These are phyloP conservation scores for Lophura nycthemera DNA, from an alignment of 2,113 vertebrate species.

Conservation along the genomic window DNA sequence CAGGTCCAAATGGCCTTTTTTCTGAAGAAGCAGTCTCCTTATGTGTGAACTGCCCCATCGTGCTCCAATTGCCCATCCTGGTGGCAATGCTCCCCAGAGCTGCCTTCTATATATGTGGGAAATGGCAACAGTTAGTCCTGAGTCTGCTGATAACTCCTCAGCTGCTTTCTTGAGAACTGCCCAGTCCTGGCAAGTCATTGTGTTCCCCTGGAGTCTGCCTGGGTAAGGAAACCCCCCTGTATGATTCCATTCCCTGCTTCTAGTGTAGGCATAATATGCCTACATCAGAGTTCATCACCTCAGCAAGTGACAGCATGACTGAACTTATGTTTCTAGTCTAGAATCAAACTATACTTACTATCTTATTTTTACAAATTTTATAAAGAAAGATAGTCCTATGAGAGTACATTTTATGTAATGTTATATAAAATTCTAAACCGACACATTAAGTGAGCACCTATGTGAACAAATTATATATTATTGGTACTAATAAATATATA, in stretches of 20 bases:
- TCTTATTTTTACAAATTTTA: background rate
- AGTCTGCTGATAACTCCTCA: background rate
- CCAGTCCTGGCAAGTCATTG: background rate
- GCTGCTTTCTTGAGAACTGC: background rate
- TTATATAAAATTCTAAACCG: background rate
- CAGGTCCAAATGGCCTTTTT: background rate
- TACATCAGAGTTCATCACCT: background rate
- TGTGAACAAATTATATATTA: background rate
- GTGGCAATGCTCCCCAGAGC: background rate
- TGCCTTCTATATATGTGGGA: background rate
- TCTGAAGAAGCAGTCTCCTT: no score
- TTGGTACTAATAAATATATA: background rate
- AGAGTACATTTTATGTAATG: background rate
- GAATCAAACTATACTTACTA: fast-evolving
- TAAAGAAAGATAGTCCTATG: background rate
- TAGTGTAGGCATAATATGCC: no score
- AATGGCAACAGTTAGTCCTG: background rate
- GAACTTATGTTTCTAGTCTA: background rate
- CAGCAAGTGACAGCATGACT: background rate
- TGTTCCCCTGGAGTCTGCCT: background rate
- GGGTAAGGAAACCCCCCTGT: background rate
- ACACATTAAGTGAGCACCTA: background rate
- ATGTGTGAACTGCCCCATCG: background rate
- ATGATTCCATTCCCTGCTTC: no score
- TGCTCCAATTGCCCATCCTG: background rate